Base-by-base conservation (phyloP, 2,113 vertebrate species). In the Boulengerochromis microlepis region DNA sequence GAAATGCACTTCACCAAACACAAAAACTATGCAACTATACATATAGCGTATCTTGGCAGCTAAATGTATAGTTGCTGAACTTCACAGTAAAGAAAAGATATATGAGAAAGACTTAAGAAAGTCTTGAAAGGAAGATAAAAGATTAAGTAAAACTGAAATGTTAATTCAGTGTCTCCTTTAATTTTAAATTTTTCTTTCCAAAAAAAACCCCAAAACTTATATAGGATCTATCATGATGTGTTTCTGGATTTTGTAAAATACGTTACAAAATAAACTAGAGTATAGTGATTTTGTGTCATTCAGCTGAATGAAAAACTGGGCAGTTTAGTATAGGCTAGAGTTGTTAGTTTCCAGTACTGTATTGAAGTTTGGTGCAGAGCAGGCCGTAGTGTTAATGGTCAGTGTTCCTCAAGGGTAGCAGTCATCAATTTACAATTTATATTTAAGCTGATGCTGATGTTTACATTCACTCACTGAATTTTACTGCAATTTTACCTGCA, bases 381-480 rank as follows among this genome's bases (percentile, higher is more conserved):
- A 71, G n/a, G 35, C 35, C 3, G 3, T 24, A 22, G n/a, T 24
- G n/a, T 42, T 71, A 42, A 42, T 40, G n/a, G 8, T 71, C 38
- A 71, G 5, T 42, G 66, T 71, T 24, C n/a, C 22, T 71, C 12
- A 71, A 42, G 33, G 10, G 12, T 42, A 42, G 38, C 38, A 10
- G n/a, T 12, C n/a, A 42, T 24, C 38, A 71, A 24, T 40, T 71
- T 71, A 42, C 64, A 71, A 71, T 71, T 42, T 24, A 71, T 40
- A 71, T 71, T 40, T 22, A 71, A 15, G 1, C n/a, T 71, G 64
- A 42, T 9, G 12, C n/a, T 71, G 64, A 40, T 42, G 12, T 71
- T 71, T 40, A 71, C n/a, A 71, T 40, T 71, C 35, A 42, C 35
- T 71, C 64, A 71, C 4, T 42, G n/a, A 71, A 71, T 71, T 71